These are phyloP conservation scores for Orthochromis malagaraziensis DNA, from an alignment of 2,113 vertebrate genomes.

Conservation along the genomic window DNA sequence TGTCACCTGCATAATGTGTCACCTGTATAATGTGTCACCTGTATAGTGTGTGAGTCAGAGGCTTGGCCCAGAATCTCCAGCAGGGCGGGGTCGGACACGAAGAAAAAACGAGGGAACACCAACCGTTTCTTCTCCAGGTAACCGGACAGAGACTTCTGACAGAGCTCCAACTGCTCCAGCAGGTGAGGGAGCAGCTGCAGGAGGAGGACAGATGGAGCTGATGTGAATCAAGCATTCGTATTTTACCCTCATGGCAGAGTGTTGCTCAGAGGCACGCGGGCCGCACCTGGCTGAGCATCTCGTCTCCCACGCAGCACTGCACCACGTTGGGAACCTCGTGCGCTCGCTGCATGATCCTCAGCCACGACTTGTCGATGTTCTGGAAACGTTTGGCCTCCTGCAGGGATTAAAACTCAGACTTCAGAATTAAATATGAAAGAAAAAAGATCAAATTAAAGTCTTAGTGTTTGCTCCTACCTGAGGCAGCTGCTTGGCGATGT, in stretches of 20 bases:
- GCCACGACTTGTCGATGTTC: constrained; percentile 83
- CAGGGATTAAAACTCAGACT: neutral
- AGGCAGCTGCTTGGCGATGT: constrained; percentile 83
- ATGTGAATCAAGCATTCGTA: neutral
- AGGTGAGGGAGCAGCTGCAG: constrained; percentile 33
- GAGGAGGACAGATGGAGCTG: neutral
- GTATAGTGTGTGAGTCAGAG: neutral
- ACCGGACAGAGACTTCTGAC: constrained; percentile 49
- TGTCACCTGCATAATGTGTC: rapidly evolving
- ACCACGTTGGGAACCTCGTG: constrained; percentile 75
- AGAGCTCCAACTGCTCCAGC: constrained; percentile 50
- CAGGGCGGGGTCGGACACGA: constrained; percentile 38
- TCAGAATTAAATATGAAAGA: neutral
- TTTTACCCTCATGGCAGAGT: neutral
- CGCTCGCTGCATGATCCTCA: constrained; percentile 80
- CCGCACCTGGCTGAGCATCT: constrained; percentile 69
- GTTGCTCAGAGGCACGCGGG: neutral
- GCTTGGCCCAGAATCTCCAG: constrained; percentile 50
- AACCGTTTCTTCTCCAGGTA: constrained; percentile 40
- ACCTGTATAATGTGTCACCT: rapidly evolving
- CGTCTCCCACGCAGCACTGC: constrained; percentile 81
- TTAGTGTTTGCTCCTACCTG: constrained; percentile 50
- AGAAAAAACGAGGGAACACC: constrained; percentile 41
- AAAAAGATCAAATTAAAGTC: neutral
- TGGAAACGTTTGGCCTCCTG: constrained; percentile 84